Evolutionary conservation across 2,797 vertebrate species (phyloP).

Genomic region (Enteromius treurensis): DNA sequence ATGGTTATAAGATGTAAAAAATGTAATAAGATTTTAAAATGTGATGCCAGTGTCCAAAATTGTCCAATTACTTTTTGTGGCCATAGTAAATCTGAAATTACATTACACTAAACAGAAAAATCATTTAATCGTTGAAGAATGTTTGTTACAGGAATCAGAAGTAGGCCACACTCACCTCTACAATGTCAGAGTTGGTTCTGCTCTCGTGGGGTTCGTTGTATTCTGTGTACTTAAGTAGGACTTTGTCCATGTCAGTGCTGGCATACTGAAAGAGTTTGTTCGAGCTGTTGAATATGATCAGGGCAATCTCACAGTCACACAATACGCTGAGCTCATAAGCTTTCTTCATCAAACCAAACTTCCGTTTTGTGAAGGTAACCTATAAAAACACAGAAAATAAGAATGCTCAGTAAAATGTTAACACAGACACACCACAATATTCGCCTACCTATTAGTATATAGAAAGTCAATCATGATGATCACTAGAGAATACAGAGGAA

Average conservation of each 20-base stretch:
- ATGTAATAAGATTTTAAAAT: too few species aligned
- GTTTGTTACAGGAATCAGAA: not conserved
- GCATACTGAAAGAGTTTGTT: constrained; percentile 99
- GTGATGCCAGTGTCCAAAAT: not conserved
- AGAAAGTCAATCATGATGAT: constrained; percentile 4
- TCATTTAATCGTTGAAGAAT: not conserved
- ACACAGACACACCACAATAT: not conserved
- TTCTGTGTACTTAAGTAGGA: constrained; percentile 98
- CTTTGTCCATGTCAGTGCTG: constrained; percentile 99
- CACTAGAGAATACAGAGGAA: constrained; percentile 3
- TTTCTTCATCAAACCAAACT: constrained; percentile 99
- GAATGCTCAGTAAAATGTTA: constrained; percentile 27
- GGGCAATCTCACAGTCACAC: constrained; percentile 99
- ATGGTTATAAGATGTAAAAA: not conserved
- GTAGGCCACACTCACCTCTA: constrained; percentile 88
- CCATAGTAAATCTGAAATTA: not conserved
- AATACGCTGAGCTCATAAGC: constrained; percentile 98
- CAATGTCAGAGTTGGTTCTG: constrained; percentile 99
- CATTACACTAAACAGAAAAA: not conserved
- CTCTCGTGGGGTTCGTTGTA: constrained; percentile 99
- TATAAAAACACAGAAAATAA: constrained; percentile 62
- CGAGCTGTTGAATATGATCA: constrained; percentile 99
- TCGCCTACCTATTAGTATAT: not conserved
- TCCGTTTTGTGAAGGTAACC: constrained; percentile 99
- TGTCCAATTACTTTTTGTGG: not conserved